Conservation (phyloP, 2,113 vertebrate genomes). For the Baryphthengus martii region DNA sequence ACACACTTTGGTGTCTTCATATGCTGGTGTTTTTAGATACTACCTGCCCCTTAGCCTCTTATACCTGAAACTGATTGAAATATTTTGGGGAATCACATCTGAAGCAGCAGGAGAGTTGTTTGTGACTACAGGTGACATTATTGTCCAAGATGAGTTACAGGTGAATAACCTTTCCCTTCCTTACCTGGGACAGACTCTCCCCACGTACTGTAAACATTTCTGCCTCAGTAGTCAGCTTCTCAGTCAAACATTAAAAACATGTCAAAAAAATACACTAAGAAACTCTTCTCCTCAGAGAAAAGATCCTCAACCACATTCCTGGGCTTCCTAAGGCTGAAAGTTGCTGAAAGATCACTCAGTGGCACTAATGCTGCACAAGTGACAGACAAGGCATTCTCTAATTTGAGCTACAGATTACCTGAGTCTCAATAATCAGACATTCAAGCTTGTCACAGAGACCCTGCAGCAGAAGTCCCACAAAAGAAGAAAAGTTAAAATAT, state of each 20-base stretch:
- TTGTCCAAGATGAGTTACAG: neutral
- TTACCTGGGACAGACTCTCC: neutral
- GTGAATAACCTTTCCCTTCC: neutral
- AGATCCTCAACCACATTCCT: neutral
- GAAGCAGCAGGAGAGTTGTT: neutral
- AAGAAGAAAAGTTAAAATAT: neutral
- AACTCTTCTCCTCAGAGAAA: neutral
- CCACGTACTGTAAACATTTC: neutral
- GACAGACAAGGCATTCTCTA: neutral
- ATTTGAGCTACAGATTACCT: neutral
- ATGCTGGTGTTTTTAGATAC: neutral
- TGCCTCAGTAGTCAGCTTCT: neutral
- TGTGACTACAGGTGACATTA: neutral
- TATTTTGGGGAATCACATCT: neutral
- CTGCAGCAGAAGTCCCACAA: neutral
- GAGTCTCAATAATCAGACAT: neutral
- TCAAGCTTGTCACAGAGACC: neutral
- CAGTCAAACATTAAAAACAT: neutral
- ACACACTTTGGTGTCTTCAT: neutral
- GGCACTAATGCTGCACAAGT: neutral
- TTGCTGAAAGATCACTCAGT: neutral
- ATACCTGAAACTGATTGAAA: neutral
- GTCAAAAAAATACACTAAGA: neutral
- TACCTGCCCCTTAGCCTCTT: neutral
- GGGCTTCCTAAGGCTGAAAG: neutral